Evolutionary conservation across 1,140 invertebrate species (phyloP), one percentile per base, ranked within the genome.

Genomic region (Zaprionus ghesquierei): DNA sequence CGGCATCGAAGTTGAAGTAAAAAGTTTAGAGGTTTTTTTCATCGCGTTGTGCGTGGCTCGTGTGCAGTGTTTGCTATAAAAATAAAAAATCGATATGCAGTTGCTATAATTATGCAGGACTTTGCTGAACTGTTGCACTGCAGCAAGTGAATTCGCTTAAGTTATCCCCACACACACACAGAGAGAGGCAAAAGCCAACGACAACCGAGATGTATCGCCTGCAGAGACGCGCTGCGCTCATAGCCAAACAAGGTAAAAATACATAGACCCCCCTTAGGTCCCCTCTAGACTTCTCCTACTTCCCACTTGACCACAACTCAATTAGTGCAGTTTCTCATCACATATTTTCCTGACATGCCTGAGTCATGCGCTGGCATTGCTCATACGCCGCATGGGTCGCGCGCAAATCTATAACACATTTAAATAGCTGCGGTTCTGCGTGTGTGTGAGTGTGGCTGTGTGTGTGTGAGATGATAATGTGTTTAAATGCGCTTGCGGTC

Each of bases 221-320:
- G 53, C 84, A 89, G 56, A 74, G 84, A 84, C 69, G 84, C 49
- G 68, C 85, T 65, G 84, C 84, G 71, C 63, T 89, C 46, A 89
- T 89, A 65, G 73, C 84, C 70, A 89, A 89, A 61, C 85, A 89
- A 89, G 84, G 84, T 89, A 80, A 65, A 65, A 25, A 54, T 15
- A 51, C 12, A 53, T 25, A 22, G 54, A 18, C 13, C 38, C 51
- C 46, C 49, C 9, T 12, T 0, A 2, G n/a, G n/a, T 13, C 4
- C 8, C 9, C 22, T n/a, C 8, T 38, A 10, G 10, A 13, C n/a
- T n/a, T n/a, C n/a, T 15, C 22, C 22, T 2, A 1, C 13, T n/a
- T 1, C 6, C 1, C 35, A 5, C 6, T n/a, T 41, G 23, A 51
- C 23, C n/a, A 27, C 49, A 51, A 27, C 18, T 46, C 27, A 65